Percentiles rank a stretch among this genome's conserved stretches.
These are phyloP conservation scores for Beris morrisii DNA, from an alignment of 2,888 invertebrate genomes.

Conservation along the genomic window DNA sequence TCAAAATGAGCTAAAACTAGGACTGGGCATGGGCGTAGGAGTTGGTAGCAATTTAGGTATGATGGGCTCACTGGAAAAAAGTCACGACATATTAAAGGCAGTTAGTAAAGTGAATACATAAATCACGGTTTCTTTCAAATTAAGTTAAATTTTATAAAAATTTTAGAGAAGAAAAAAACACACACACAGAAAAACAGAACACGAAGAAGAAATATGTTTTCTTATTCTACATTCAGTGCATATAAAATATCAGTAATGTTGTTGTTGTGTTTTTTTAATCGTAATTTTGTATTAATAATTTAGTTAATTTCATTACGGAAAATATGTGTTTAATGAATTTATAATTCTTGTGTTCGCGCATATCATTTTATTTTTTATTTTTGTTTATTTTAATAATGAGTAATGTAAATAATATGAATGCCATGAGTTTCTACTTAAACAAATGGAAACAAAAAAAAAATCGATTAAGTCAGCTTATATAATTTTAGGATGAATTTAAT, in stretches of 20 bases:
- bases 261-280: too few species aligned
- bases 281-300: too few species aligned
- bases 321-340: slow-evolving; percentile 16
- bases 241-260: too few species aligned
- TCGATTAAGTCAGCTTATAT: slow-evolving; percentile 26
- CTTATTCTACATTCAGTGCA: background rate
- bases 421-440: slow-evolving; percentile 29
- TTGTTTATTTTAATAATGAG: slow-evolving; percentile 13
- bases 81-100: slow-evolving; percentile 55
- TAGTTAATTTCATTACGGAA: slow-evolving; percentile 1
- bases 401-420: slow-evolving; percentile 26
- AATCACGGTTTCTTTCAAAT: slow-evolving; percentile 45
- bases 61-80: slow-evolving; percentile 57
- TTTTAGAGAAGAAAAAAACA: slow-evolving; percentile 30
- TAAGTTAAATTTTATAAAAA: slow-evolving; percentile 40
- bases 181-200: slow-evolving; percentile 26
- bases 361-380: slow-evolving; percentile 24
- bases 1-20: slow-evolving; percentile 56
- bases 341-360: slow-evolving; percentile 30
- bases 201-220: slow-evolving; percentile 26
- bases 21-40: slow-evolving; percentile 53
- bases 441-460: slow-evolving; percentile 7
- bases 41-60: slow-evolving; percentile 56
- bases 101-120: slow-evolving; percentile 58
- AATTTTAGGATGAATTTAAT: slow-evolving; percentile 29